These are phyloP conservation scores for Poecilobothrus nobilitatus DNA, from an alignment of 2,888 invertebrate species.

Conservation along the genomic window DNA sequence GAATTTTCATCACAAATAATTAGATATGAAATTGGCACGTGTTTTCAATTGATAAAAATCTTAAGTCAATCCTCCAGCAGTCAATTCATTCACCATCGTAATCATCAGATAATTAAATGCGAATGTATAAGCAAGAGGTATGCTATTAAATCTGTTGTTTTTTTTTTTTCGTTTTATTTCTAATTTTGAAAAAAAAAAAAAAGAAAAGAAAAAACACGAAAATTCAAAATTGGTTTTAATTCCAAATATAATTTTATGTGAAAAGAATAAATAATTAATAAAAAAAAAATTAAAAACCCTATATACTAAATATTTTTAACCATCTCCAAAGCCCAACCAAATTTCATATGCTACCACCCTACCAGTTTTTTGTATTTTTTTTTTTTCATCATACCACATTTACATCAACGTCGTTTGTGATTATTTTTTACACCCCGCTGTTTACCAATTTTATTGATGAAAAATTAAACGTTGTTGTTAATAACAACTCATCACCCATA, in stretches of 20 bases:
- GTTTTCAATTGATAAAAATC: conserved; percentile 4
- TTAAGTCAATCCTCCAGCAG: not conserved
- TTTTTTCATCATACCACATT: not conserved
- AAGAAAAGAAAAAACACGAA: no score
- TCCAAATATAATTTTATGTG: not conserved
- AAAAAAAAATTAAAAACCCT: not conserved
- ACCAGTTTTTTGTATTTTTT: no score
- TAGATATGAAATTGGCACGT: conserved; percentile 6
- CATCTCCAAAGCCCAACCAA: no score
- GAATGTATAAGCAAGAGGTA: not conserved
- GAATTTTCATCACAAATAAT: not conserved
- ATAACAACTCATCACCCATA: not conserved
- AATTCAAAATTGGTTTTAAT: not conserved
- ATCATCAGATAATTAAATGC: not conserved
- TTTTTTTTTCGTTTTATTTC: no score
- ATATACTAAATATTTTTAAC: not conserved
- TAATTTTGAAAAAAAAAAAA: no score
- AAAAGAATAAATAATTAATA: not conserved
- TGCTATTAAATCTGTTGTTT: not conserved
- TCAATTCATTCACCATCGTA: no score
- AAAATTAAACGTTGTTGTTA: not conserved
- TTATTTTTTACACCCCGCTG: not conserved
- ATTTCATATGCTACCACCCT: not conserved
- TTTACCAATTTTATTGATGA: not conserved
- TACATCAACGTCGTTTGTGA: not conserved